Evolutionary conservation across 2,888 invertebrate species (phyloP).

Genomic region (Phengaris arion): DNA sequence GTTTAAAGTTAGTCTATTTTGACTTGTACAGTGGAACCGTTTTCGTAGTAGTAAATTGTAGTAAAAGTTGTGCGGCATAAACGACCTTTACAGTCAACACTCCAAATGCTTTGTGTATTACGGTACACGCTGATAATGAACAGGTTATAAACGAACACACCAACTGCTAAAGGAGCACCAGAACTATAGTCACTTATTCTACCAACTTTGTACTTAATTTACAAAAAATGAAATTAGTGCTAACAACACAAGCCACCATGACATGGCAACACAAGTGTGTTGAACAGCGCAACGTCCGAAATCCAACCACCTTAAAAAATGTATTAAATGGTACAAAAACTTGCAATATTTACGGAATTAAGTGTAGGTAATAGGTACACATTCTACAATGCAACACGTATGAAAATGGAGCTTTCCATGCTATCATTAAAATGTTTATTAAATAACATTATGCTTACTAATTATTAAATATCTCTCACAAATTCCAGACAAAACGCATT

Average conservation of each 20-base stretch:
- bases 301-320: no score
- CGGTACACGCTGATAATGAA: not conserved
- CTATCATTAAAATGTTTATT: not conserved
- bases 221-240: no score
- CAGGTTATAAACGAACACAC: not conserved
- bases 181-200: no score
- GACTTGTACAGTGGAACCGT: not conserved
- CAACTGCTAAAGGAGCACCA: not conserved
- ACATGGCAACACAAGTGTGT: no score
- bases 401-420: not conserved
- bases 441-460: not conserved
- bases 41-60: constrained; percentile 13
- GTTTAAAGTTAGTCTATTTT: constrained; percentile 35
- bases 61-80: not conserved
- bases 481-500: constrained; percentile 10
- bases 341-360: no score
- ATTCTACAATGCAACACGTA: not conserved
- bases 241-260: no score
- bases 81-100: constrained; percentile 24
- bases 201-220: no score
- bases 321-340: no score
- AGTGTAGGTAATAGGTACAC: no score
- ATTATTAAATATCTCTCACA: not conserved
- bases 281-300: no score
- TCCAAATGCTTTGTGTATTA: not conserved